Evolutionary conservation across 2,888 invertebrate genomes (phyloP).

Genomic region (Eupeodes luniger): DNA sequence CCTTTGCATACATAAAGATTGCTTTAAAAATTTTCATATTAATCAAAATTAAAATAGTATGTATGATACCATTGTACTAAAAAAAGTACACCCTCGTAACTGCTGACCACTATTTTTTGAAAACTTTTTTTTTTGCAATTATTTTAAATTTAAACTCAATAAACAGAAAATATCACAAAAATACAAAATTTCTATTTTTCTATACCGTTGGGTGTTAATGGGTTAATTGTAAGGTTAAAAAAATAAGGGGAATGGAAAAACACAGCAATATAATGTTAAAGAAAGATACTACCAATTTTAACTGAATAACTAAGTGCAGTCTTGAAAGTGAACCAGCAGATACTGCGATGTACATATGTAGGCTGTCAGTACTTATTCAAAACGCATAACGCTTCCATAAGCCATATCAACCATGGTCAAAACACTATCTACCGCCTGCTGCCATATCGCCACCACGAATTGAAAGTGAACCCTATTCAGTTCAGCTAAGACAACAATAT

Average conservation of each 20-base stretch:
- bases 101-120: too few species aligned
- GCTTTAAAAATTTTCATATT: too few species aligned
- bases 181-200: too few species aligned
- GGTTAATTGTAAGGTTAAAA: conserved; percentile 7
- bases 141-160: too few species aligned
- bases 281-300: neutral
- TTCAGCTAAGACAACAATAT: neutral
- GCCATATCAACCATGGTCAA: conserved; percentile 48
- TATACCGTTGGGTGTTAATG: too few species aligned
- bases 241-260: neutral
- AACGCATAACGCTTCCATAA: conserved; percentile 22
- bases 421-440: conserved; percentile 4
- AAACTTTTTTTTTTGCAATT: too few species aligned
- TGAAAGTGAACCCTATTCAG: conserved; percentile 37
- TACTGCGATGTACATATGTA: neutral
- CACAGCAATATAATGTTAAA: neutral
- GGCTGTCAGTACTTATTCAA: neutral
- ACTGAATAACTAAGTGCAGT: conserved; percentile 9
- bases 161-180: too few species aligned
- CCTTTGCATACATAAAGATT: too few species aligned
- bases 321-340: conserved; percentile 6
- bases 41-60: too few species aligned
- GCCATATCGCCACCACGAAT: conserved; percentile 36
- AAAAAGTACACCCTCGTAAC: too few species aligned
- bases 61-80: too few species aligned